Evolutionary conservation across 2,888 invertebrate species (phyloP).

Genomic region (Drosophila pseudotakahashii): DNA sequence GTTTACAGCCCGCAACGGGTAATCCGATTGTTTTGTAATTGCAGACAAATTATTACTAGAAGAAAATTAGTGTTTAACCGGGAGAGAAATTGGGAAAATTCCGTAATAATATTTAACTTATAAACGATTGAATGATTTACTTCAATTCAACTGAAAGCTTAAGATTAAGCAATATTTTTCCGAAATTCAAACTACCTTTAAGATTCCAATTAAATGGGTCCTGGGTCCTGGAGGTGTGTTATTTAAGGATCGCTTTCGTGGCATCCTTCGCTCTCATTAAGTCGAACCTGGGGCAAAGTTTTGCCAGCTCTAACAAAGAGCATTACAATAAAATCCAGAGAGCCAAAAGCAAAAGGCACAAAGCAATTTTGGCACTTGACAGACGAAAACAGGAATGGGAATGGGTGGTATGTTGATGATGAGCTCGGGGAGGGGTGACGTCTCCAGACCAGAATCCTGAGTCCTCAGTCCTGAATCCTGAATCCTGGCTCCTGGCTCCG

Average conservation of each 20-base stretch:
- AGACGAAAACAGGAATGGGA: slow-evolving; percentile 40
- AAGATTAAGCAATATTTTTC: no score
- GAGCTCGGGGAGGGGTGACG: slow-evolving; percentile 3
- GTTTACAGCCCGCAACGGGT: background rate
- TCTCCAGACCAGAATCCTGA: slow-evolving; percentile 1
- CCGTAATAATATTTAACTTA: no score
- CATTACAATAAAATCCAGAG: slow-evolving; percentile 33
- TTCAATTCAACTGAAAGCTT: no score
- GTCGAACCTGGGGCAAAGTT: slow-evolving; percentile 34
- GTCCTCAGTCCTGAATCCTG: slow-evolving; percentile 6
- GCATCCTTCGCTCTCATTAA: slow-evolving; percentile 18
- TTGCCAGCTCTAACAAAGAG: slow-evolving; percentile 32
- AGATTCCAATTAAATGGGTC: background rate
- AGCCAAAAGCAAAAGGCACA: slow-evolving; percentile 44
- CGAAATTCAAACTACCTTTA: background rate
- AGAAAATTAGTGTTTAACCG: no score
- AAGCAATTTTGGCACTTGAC: slow-evolving; percentile 68
- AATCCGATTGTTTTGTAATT: background rate
- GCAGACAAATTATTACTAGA: background rate
- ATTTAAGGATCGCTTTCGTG: slow-evolving; percentile 4
- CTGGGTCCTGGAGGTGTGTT: background rate
- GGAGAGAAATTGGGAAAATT: no score
- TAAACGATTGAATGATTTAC: no score
- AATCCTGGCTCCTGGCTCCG: slow-evolving; percentile 4
- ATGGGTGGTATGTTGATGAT: slow-evolving; percentile 2